A percentile compares a stretch with the other conserved stretches of the same genome.
phyloP scores from a whole-genome alignment of 2,113 vertebrate species.

The Pyxicephalus adspersus region DNA sequence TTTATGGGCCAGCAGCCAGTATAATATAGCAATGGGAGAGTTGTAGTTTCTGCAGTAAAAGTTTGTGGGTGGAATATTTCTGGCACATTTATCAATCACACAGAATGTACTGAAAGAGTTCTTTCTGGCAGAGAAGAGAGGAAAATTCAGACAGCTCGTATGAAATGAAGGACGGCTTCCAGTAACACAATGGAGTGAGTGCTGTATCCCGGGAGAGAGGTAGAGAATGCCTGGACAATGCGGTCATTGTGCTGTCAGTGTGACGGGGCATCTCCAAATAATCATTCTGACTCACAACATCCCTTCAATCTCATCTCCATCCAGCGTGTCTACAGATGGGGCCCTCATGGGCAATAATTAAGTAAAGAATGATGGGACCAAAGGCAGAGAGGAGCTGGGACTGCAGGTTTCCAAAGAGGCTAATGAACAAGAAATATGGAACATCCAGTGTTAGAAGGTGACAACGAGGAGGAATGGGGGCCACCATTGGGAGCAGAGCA shows the following conservation, averaged over 20 bases:
- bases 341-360: neutral
- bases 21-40: too few species aligned
- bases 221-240: conserved; percentile 1
- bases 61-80: neutral
- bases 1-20: neutral
- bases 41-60: too few species aligned
- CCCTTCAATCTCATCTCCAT: neutral
- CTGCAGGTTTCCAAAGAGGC: too few species aligned
- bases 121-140: neutral
- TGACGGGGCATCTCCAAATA: too few species aligned
- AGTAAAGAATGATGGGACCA: too few species aligned
- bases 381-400: too few species aligned
- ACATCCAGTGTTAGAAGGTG: too few species aligned
- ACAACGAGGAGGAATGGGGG: too few species aligned
- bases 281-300: neutral
- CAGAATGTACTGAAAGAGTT: neutral
- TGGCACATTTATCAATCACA: neutral
- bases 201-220: neutral
- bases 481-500: too few species aligned
- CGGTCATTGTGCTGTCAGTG: conserved; percentile 6
- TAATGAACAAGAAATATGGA: too few species aligned
- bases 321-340: neutral
- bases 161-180: neutral
- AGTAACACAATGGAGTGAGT: conserved; percentile 5
- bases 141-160: neutral